Conservation (phyloP, 2,797 vertebrate species). For the Ptychobarbus kaznakovi region DNA sequence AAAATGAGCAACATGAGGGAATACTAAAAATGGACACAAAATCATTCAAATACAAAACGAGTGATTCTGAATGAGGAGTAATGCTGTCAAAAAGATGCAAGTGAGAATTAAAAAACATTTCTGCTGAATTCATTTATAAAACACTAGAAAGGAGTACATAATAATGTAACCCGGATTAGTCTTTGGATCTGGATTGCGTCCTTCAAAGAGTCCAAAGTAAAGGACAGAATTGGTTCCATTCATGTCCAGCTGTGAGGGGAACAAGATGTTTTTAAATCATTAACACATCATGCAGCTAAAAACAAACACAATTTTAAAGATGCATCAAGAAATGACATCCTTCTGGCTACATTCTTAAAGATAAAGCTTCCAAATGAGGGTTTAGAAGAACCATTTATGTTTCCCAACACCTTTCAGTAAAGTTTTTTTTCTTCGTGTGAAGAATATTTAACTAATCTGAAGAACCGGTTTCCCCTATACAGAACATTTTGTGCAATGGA, state of each 20-base stretch:
- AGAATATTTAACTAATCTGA: not conserved
- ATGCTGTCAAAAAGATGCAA: not conserved
- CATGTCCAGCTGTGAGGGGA: constrained; percentile 71
- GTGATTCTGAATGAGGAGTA: not conserved
- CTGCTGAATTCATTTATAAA: constrained; percentile 73
- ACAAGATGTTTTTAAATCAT: constrained; percentile 13
- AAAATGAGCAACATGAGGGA: not conserved
- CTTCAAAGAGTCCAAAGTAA: constrained; percentile 79
- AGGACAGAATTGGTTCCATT: constrained; percentile 70
- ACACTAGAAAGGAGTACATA: constrained; percentile 82
- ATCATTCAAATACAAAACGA: not conserved
- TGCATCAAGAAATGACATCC: not conserved
- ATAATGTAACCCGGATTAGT: constrained; percentile 77
- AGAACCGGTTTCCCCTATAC: not conserved
- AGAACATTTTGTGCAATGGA: not conserved
- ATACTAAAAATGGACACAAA: not conserved
- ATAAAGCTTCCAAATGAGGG: not conserved
- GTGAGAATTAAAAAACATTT: not conserved
- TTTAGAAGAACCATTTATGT: not conserved
- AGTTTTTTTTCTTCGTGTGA: not conserved
- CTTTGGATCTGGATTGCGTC: constrained; percentile 75
- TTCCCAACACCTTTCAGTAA: not conserved
- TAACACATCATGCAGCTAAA: not conserved
- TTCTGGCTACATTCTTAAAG: not conserved
- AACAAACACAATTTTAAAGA: not conserved